phyloP scores from a whole-genome alignment of 2,113 vertebrate genomes.

The Leucopternis melanops region DNA sequence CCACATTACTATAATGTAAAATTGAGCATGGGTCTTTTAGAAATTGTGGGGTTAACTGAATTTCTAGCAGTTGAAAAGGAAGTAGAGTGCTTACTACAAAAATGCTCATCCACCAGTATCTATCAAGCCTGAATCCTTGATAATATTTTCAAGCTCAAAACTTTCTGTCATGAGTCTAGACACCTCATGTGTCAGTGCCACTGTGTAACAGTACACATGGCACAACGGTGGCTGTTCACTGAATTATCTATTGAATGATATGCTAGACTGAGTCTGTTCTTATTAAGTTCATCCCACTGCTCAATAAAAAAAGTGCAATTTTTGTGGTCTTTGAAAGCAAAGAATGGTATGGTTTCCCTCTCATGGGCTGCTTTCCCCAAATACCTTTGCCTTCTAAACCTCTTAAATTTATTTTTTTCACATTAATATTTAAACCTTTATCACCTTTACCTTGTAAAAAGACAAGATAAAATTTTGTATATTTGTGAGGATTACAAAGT shows the following conservation, averaged over 20 bases:
- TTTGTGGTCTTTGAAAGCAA: not conserved
- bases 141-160: not conserved
- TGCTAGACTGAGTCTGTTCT: not conserved
- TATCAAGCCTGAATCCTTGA: not conserved
- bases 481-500: not conserved
- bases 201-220: not conserved
- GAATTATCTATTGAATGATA: not conserved
- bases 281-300: not conserved
- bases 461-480: not conserved
- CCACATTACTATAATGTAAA: not conserved
- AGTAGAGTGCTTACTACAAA: not conserved
- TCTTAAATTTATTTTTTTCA: not conserved
- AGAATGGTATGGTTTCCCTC: not conserved
- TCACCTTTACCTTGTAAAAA: not conserved
- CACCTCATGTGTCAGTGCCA: accelerated
- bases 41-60: not conserved
- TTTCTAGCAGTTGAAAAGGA: not conserved
- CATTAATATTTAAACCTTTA: not conserved
- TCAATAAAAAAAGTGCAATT: not conserved
- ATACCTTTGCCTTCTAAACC: not conserved
- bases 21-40: not conserved
- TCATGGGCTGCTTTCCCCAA: not conserved
- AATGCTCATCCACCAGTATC: not conserved
- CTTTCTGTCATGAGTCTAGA: not conserved
- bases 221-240: not conserved